These are phyloP conservation scores for Calidris pygmaea DNA, from an alignment of 2,113 vertebrate genomes.

Conservation along the genomic window DNA sequence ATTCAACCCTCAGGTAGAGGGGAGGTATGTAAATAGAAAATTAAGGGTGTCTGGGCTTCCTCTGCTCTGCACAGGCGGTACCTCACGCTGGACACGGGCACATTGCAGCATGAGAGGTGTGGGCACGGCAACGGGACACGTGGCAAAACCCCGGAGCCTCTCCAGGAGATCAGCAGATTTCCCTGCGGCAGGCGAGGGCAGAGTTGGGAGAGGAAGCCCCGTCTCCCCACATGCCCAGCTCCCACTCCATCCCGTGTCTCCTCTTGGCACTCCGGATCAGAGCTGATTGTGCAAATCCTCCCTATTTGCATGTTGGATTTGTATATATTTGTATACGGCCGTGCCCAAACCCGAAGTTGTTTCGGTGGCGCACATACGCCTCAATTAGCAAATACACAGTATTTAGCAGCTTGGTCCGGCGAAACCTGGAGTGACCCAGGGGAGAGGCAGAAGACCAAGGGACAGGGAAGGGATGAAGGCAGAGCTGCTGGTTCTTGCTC, in stretches of 20 bases:
- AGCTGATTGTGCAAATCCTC: constrained; percentile 4
- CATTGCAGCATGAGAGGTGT: background rate
- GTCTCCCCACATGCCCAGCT: background rate
- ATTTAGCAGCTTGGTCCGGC: background rate
- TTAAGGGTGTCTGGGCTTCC: background rate
- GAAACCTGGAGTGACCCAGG: background rate
- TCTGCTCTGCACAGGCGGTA: background rate
- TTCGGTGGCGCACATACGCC: background rate
- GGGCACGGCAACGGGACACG: accelerated
- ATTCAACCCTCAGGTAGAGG: accelerated
- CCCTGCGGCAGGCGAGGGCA: background rate
- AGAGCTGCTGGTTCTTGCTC: background rate
- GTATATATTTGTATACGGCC: background rate
- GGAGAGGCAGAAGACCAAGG: background rate
- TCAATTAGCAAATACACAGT: accelerated
- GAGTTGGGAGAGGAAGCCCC: background rate
- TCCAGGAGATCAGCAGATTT: background rate
- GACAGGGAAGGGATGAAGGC: background rate
- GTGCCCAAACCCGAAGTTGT: background rate
- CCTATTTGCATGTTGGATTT: constrained; percentile 28
- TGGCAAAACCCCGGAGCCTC: background rate
- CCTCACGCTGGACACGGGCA: background rate
- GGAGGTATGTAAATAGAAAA: background rate
- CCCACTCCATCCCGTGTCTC: background rate
- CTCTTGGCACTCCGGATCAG: background rate